phyloP scores from a whole-genome alignment of 2,113 vertebrate species.

The Panthera uncia region DNA sequence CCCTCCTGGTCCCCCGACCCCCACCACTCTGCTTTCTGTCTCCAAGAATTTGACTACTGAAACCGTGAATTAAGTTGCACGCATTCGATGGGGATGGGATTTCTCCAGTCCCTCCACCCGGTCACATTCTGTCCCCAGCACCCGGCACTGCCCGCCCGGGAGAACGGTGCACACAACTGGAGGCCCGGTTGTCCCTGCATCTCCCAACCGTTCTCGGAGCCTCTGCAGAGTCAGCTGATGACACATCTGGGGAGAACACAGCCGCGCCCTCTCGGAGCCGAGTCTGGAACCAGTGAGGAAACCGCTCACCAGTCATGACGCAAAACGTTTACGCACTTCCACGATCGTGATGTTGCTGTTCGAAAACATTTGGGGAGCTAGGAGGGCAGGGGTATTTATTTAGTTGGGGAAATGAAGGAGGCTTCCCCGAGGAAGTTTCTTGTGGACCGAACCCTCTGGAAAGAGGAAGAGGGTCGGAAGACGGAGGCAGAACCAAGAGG shows the following conservation, averaged over 20 bases:
- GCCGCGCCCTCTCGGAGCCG: rapidly evolving
- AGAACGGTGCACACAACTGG: rapidly evolving
- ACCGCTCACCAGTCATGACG: neutral
- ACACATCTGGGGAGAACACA: neutral
- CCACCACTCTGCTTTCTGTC: neutral
- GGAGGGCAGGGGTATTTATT: neutral
- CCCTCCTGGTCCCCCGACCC: too few relatives aligned
- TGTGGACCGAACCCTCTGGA: neutral
- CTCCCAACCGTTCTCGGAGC: neutral
- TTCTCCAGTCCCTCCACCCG: neutral
- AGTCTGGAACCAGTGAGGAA: neutral
- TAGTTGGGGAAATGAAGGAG: neutral
- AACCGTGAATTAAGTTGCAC: too few relatives aligned
- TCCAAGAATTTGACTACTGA: neutral
- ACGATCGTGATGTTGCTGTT: neutral
- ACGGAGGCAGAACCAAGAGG: neutral
- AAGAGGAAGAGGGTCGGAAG: neutral
- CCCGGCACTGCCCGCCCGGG: rapidly evolving
- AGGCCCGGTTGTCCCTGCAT: neutral
- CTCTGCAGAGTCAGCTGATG: neutral
- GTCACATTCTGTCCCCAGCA: neutral
- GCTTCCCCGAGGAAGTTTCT: neutral
- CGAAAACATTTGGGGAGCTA: neutral
- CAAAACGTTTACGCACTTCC: neutral
- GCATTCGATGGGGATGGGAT: rapidly evolving